A percentile compares a stretch with the other conserved stretches of the same genome.
These are phyloP conservation scores for Brachirus orientalis DNA, from an alignment of 2,113 vertebrate genomes.

Conservation along the genomic window DNA sequence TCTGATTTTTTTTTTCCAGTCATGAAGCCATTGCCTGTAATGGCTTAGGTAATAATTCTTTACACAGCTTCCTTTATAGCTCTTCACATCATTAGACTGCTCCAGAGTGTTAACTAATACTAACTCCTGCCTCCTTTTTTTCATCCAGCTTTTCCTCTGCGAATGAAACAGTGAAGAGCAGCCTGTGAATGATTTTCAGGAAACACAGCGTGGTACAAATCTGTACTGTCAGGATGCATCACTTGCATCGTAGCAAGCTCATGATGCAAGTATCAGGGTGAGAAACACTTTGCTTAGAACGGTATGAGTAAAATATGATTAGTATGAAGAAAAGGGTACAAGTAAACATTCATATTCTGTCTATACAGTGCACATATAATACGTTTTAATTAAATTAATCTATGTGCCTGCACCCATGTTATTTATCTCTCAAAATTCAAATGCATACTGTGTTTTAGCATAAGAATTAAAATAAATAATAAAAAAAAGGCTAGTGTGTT, in stretches of 20 bases:
- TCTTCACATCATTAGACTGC: slow-evolving; percentile 58
- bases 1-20: slow-evolving; percentile 6
- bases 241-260: slow-evolving; percentile 24
- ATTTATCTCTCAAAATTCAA: slow-evolving; percentile 30
- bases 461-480: too few relatives aligned
- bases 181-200: slow-evolving; percentile 58
- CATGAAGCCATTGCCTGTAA: slow-evolving; percentile 35
- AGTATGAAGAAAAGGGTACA: too few relatives aligned
- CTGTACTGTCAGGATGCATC: slow-evolving; percentile 30
- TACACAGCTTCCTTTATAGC: slow-evolving; percentile 55
- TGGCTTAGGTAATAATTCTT: slow-evolving; percentile 55
- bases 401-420: slow-evolving; percentile 16
- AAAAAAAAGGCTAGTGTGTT: slow-evolving; percentile 33
- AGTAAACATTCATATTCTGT: background rate
- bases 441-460: too few relatives aligned
- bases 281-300: slow-evolving; percentile 32
- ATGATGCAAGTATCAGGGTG: slow-evolving; percentile 45
- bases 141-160: slow-evolving; percentile 68
- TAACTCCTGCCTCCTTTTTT: slow-evolving; percentile 48
- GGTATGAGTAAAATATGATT: too few relatives aligned
- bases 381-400: slow-evolving; percentile 12
- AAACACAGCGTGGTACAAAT: slow-evolving; percentile 39
- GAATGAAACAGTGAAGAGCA: slow-evolving; percentile 68
- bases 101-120: slow-evolving; percentile 65
- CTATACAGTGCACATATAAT: background rate